A percentile compares a stretch with the other conserved stretches of the same genome.
Conservation (phyloP, 2,888 invertebrate genomes). For the Hirudinaria manillensis region DNA sequence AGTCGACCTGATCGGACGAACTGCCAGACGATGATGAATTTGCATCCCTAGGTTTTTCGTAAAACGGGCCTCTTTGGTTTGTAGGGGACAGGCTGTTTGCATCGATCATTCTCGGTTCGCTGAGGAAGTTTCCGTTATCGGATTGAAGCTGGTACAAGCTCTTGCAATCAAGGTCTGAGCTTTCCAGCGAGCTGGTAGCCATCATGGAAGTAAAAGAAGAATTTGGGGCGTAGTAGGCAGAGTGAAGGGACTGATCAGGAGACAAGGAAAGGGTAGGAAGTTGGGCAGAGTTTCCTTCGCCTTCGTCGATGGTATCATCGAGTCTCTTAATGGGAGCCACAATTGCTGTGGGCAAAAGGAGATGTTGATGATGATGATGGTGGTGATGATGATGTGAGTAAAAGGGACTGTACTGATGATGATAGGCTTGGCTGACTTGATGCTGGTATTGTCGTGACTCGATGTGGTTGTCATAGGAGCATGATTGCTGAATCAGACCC, state of each 20-base stretch:
- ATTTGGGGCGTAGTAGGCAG: not conserved
- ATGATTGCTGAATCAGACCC: no score
- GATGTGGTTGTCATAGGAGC: not conserved
- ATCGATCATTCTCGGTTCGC: not conserved
- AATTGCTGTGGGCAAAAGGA: conserved; percentile 3
- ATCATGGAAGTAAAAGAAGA: not conserved
- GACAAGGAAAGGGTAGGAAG: not conserved
- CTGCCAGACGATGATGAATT: not conserved
- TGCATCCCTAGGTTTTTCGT: not conserved
- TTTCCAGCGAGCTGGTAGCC: not conserved
- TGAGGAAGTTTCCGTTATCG: not conserved
- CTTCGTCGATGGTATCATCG: not conserved
- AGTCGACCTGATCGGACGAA: not conserved
- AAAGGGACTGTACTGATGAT: not conserved
- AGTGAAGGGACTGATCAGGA: not conserved
- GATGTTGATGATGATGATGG: conserved; percentile 15
- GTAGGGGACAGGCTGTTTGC: not conserved
- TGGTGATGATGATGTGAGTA: conserved; percentile 17
- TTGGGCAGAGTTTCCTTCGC: not conserved
- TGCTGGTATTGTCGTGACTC: conserved; percentile 6
- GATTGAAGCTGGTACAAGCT: not conserved
- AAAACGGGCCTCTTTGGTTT: not conserved
- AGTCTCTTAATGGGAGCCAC: conserved; percentile 10
- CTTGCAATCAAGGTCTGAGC: not conserved
- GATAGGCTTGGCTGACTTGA: not conserved